phyloP scores from a whole-genome alignment of 1,140 invertebrate genomes.

The Saccostrea echinata region DNA sequence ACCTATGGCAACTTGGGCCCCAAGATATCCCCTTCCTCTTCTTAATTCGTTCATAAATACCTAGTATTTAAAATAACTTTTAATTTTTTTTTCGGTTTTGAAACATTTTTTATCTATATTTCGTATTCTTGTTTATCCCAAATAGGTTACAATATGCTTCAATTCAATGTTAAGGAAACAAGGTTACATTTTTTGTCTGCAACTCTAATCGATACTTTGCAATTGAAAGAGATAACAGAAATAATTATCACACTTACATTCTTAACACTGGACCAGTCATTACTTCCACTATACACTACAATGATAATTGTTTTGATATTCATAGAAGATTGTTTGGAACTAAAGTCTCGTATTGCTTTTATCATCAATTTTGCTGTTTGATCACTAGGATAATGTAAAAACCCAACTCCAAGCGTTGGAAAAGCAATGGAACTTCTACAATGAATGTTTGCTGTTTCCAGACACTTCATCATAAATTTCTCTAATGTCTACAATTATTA shows the following conservation, averaged over 20 bases:
- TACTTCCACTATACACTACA: conserved; percentile 46
- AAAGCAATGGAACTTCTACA: conserved; percentile 52
- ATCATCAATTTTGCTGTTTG: conserved; percentile 45
- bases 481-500: conserved; percentile 56
- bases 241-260: conserved; percentile 32
- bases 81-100: too few species aligned
- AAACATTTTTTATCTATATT: too few species aligned
- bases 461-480: conserved; percentile 56
- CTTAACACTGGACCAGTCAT: conserved; percentile 22
- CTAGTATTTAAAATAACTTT: too few species aligned
- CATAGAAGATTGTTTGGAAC: neutral
- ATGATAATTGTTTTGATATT: conserved; percentile 43
- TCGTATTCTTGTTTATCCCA: too few species aligned
- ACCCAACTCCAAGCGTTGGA: conserved; percentile 60
- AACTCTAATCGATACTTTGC: neutral
- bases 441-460: conserved; percentile 49
- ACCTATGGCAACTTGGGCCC: too few species aligned
- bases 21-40: too few species aligned
- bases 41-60: too few species aligned
- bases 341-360: conserved; percentile 52
- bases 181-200: conserved; percentile 46
- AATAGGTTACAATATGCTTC: too few species aligned
- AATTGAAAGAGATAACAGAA: too few species aligned
- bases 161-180: too few species aligned
- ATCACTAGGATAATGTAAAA: conserved; percentile 52